Percentiles rank a stretch among this genome's conserved stretches.
Conservation (phyloP, 2,888 invertebrate species). For the Mesochorus sp. region DNA sequence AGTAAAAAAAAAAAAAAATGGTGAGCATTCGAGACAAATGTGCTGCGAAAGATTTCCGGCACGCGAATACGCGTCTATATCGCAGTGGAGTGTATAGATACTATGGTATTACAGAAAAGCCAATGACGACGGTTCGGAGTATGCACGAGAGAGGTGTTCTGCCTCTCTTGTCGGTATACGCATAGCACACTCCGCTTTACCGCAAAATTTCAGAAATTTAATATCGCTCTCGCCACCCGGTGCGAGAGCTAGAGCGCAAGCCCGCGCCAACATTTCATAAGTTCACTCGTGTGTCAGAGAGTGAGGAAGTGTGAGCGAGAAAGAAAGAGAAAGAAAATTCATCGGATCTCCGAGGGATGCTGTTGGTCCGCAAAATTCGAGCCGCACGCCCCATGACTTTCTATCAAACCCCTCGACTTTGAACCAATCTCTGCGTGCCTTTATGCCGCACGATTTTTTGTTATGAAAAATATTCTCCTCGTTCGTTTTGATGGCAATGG, state of each 20-base stretch:
- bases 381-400: constrained; percentile 49
- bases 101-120: constrained; percentile 34
- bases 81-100: constrained; percentile 21
- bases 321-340: constrained; percentile 44
- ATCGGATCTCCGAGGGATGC: constrained; percentile 47
- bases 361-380: constrained; percentile 51
- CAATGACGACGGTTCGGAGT: constrained; percentile 33
- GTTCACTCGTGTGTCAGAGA: constrained; percentile 69
- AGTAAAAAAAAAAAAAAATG: too few species aligned
- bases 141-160: constrained; percentile 45
- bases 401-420: constrained; percentile 55
- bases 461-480: constrained; percentile 46
- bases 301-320: not conserved
- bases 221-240: constrained; percentile 80
- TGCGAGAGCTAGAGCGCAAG: constrained; percentile 55
- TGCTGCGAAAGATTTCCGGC: too few species aligned
- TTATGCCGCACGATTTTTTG: constrained; percentile 53
- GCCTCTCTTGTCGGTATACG: constrained; percentile 60
- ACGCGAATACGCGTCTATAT: constrained; percentile 35
- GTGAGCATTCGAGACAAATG: too few species aligned
- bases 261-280: constrained; percentile 76
- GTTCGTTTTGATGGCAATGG: constrained; percentile 17
- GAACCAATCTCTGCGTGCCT: constrained; percentile 50
- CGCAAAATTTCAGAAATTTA: constrained; percentile 85
- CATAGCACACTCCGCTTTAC: constrained; percentile 72